These are phyloP conservation scores for Uria lomvia DNA, from an alignment of 2,113 vertebrate genomes.

Conservation along the genomic window DNA sequence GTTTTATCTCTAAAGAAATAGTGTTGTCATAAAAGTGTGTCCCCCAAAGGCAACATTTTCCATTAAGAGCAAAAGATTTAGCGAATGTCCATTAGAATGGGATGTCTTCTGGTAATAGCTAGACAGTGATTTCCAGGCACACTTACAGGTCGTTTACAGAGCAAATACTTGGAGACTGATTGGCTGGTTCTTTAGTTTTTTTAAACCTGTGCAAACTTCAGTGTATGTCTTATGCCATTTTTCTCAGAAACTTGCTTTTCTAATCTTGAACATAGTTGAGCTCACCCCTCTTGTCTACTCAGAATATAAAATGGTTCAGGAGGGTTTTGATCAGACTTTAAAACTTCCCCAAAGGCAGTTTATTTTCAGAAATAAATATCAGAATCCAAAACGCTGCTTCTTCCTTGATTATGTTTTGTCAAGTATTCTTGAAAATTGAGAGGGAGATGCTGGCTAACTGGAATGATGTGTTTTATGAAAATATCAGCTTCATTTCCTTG, in stretches of 20 bases:
- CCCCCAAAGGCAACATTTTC: slow-evolving; percentile 66
- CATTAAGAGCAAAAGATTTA: slow-evolving; percentile 69
- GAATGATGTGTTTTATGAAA: background rate
- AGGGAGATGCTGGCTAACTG: background rate
- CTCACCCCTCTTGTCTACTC: background rate
- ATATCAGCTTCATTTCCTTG: background rate
- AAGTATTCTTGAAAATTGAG: background rate
- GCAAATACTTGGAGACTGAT: slow-evolving; percentile 15
- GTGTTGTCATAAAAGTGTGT: slow-evolving; percentile 35
- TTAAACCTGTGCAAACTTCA: slow-evolving; percentile 2
- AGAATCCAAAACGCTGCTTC: background rate
- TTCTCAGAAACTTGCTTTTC: slow-evolving; percentile 1
- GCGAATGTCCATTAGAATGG: slow-evolving; percentile 58
- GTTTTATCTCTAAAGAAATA: slow-evolving; percentile 59
- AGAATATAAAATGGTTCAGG: background rate
- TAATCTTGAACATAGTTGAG: background rate
- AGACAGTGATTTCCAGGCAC: slow-evolving; percentile 41
- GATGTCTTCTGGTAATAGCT: slow-evolving; percentile 52
- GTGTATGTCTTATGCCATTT: background rate
- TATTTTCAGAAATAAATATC: background rate
- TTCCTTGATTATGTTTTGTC: background rate
- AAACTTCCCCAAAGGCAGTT: background rate
- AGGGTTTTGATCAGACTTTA: background rate
- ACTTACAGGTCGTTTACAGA: slow-evolving; percentile 13
- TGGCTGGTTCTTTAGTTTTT: background rate